phyloP scores from a whole-genome alignment of 2,113 vertebrate species.

The Pitta sordida region DNA sequence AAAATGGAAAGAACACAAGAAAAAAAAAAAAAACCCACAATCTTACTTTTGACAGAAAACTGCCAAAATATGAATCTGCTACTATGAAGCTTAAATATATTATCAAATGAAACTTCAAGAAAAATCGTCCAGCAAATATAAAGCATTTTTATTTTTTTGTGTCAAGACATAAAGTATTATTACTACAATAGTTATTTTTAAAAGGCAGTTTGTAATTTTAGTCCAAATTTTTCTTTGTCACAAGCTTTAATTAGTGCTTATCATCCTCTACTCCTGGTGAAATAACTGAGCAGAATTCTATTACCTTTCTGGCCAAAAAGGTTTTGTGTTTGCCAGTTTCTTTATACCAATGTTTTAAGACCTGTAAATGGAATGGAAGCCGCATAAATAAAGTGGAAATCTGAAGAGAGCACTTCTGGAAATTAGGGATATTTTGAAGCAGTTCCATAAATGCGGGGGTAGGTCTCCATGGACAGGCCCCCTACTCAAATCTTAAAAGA shows the following conservation, averaged over 20 bases:
- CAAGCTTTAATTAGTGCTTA: constrained; percentile 4
- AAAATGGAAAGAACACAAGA: background rate
- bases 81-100: background rate
- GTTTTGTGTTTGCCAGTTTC: background rate
- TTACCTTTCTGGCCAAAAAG: background rate
- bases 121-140: background rate
- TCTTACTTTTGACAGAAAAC: background rate
- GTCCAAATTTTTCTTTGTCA: background rate
- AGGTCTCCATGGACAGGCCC: background rate
- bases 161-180: background rate
- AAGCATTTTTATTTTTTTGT: background rate
- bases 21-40: no score
- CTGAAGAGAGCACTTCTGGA: background rate
- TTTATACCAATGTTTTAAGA: background rate
- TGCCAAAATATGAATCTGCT: background rate
- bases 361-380: background rate
- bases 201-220: background rate
- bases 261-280: background rate
- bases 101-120: background rate
- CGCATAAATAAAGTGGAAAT: background rate
- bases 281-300: background rate
- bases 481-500: background rate
- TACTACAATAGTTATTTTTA: background rate
- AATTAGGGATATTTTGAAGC: background rate
- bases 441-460: background rate